Evolutionary conservation across 1,140 invertebrate species (phyloP), one percentile per base, ranked within the genome.

Genomic region (Bursaphelenchus mucronatus): DNA sequence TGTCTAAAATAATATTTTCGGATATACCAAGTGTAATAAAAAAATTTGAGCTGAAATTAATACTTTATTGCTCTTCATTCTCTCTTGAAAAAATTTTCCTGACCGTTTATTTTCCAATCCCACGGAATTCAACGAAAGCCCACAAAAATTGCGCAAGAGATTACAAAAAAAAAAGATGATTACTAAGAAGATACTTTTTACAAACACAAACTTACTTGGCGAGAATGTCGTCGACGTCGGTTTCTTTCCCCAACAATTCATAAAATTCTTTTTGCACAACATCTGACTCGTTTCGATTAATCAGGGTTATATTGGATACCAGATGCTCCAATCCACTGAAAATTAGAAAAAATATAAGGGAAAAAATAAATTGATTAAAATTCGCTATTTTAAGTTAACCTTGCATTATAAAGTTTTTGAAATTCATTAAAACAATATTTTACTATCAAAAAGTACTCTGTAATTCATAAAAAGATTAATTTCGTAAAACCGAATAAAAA

Each of bases 1-100:
- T 71, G 65, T 7, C 69, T 70, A 41, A n/a, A 65, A 30, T 30
- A 15, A 55, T 47, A 21, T 13, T 13, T 52, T 52, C 39, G n/a
- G 19, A 52, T 21, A 52, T 17, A n/a, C n/a, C 39, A 17, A 52
- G 39, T 21, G 39, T 19, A 17, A 39, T 54, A 30, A 30, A 53
- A 19, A 21, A 5, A 21, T 21, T 2, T 53, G n/a, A 40, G 30
- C 30, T 40, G 15, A 39, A 54, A 54, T 2, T 40, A 39, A 21
- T 54, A 13, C 21, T 54, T 54, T 40, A 40, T 54, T 54, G 30
- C 41, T n/a, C 41, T 30, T 54, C 52, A 30, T 54, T 54, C 41
- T 21, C 52, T 54, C 41, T n/a, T 54, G 30, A 40, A 40, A 54
- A n/a, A 40, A 0, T 30, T 30, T 30, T 53, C 41, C 21, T 30